Percentiles rank a stretch among this genome's conserved stretches.
Conservation (phyloP, 2,113 vertebrate genomes). For the Diphyllodes magnificus region DNA sequence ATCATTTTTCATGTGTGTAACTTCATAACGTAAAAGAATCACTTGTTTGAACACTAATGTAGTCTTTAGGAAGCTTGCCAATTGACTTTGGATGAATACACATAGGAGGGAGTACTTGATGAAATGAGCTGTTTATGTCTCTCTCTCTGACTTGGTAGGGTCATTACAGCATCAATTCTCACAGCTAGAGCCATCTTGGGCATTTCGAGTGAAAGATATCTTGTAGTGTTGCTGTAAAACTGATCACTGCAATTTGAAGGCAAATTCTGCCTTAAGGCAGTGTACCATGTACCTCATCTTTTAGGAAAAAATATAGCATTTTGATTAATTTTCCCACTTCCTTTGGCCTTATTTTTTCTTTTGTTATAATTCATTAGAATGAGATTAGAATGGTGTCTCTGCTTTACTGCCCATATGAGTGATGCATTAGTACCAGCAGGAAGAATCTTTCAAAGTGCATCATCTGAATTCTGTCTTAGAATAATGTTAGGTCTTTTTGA, state of each 20-base stretch:
- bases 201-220: neutral
- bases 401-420: neutral
- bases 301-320: neutral
- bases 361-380: neutral
- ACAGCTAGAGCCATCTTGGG: neutral
- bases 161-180: neutral
- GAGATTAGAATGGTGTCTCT: neutral
- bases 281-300: neutral
- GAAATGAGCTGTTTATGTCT: neutral
- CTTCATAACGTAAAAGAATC: neutral
- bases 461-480: neutral
- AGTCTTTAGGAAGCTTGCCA: neutral
- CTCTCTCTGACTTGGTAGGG: neutral
- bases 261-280: neutral
- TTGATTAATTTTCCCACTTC: neutral
- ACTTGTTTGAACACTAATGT: neutral
- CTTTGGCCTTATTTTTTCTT: neutral
- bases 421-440: neutral
- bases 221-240: neutral
- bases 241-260: neutral
- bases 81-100: neutral
- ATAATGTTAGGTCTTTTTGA: neutral
- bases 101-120: neutral
- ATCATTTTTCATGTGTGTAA: neutral
- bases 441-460: neutral